These are phyloP conservation scores for Pterostichus madidus DNA, from an alignment of 2,888 invertebrate species.

Conservation along the genomic window DNA sequence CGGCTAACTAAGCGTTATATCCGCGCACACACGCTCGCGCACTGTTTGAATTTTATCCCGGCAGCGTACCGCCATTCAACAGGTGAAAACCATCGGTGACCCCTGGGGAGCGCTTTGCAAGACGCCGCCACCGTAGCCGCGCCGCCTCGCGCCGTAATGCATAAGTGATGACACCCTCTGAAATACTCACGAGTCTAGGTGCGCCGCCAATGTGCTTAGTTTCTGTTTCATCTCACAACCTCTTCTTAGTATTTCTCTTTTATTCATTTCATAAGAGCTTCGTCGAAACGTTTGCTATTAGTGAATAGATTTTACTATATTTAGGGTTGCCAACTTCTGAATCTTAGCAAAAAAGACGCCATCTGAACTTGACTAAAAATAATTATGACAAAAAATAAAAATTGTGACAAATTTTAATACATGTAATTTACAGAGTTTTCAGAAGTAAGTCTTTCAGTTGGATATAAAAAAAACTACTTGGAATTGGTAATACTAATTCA, in stretches of 20 bases:
- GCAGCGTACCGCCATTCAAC: constrained; percentile 72
- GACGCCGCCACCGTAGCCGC: constrained; percentile 72
- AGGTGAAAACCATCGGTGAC: constrained; percentile 75
- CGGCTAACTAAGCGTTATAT: constrained; percentile 66
- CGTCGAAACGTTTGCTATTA: background rate
- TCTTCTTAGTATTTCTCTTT: too few relatives aligned
- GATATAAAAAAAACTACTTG: too few relatives aligned
- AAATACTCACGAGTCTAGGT: constrained; percentile 73
- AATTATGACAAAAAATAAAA: too few relatives aligned
- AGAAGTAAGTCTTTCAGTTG: too few relatives aligned
- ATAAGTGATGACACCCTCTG: constrained; percentile 81
- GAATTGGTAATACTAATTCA: too few relatives aligned
- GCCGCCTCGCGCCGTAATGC: constrained; percentile 78
- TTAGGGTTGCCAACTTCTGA: too few relatives aligned
- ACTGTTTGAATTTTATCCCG: constrained; percentile 65
- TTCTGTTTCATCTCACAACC: background rate
- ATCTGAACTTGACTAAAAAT: too few relatives aligned
- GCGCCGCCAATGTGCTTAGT: background rate
- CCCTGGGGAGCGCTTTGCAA: constrained; percentile 79
- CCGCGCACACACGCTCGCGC: constrained; percentile 39
- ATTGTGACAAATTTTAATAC: too few relatives aligned
- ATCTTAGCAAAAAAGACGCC: too few relatives aligned
- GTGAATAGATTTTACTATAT: too few relatives aligned
- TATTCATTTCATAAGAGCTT: background rate
- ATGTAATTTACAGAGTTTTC: too few relatives aligned